Evolutionary conservation across 2,888 invertebrate genomes (phyloP).

Genomic region (Coelopa pilipes): DNA sequence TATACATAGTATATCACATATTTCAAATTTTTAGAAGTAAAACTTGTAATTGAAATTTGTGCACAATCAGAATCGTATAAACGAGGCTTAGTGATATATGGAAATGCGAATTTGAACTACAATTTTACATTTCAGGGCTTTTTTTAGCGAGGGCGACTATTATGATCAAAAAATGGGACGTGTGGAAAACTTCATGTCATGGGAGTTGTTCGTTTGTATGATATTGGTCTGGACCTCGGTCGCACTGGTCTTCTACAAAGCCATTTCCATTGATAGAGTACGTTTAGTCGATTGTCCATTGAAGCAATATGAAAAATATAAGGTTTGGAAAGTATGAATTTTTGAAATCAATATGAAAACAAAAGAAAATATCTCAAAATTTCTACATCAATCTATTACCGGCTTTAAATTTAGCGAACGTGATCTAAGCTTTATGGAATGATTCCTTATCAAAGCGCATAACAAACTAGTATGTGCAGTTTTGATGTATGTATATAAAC

Average conservation of each 20-base stretch:
- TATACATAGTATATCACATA: not conserved
- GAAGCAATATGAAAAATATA: not conserved
- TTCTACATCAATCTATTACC: too few relatives aligned
- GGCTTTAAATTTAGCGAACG: too few relatives aligned
- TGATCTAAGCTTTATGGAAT: too few relatives aligned
- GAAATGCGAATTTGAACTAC: not conserved
- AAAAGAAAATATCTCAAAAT: too few relatives aligned
- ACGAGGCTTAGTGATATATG: too few relatives aligned
- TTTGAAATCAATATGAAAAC: too few relatives aligned
- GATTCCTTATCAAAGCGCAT: too few relatives aligned
- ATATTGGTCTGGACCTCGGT: slow-evolving; percentile 52
- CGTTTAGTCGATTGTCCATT: not conserved
- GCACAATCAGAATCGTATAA: too few relatives aligned
- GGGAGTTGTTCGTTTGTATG: slow-evolving; percentile 50
- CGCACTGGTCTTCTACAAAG: slow-evolving; percentile 49
- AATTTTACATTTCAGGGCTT: slow-evolving; percentile 29
- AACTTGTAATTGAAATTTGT: too few relatives aligned
- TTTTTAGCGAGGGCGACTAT: slow-evolving; percentile 36
- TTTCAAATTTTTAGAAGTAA: too few relatives aligned
- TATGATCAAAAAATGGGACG: not conserved
- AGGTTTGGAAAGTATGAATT: not conserved
- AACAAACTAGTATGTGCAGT: too few relatives aligned
- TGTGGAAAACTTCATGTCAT: slow-evolving; percentile 48
- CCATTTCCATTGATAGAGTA: slow-evolving; percentile 51
- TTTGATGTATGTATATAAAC: too few relatives aligned